Evolutionary conservation across 2,888 invertebrate genomes (phyloP).

Genomic region (Apantesis nais): DNA sequence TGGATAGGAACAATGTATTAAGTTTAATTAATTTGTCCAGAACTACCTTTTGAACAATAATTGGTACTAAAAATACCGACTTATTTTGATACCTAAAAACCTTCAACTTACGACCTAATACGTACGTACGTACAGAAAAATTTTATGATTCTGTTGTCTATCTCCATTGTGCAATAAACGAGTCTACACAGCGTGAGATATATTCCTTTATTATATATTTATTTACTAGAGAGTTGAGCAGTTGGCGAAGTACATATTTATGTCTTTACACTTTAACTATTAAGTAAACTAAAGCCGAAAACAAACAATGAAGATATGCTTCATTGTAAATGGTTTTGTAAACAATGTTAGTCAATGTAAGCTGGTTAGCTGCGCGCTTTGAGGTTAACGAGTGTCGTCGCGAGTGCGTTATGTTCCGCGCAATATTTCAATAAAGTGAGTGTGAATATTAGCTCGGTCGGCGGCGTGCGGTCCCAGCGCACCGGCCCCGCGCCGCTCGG

Average conservation of each 20-base stretch:
- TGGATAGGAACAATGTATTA: background rate
- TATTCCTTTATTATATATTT: too few relatives aligned
- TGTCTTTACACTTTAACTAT: too few relatives aligned
- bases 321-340: background rate
- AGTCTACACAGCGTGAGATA: too few relatives aligned
- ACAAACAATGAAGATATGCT: too few relatives aligned
- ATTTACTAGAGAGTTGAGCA: too few relatives aligned
- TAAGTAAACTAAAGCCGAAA: too few relatives aligned
- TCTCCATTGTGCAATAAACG: background rate
- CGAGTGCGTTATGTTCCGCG: background rate
- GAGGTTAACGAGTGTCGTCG: background rate
- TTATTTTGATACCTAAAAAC: background rate
- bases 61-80: background rate
- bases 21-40: background rate
- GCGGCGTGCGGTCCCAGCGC: background rate
- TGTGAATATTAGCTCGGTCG: background rate
- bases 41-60: background rate
- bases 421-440: slow-evolving; percentile 4
- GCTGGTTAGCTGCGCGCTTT: background rate
- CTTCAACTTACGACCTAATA: background rate
- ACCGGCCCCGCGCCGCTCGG: background rate
- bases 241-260: too few relatives aligned
- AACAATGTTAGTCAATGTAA: background rate
- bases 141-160: background rate
- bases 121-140: background rate